Evolutionary conservation across 2,113 vertebrate genomes (phyloP).

Genomic region (Planiliza haematocheilus): DNA sequence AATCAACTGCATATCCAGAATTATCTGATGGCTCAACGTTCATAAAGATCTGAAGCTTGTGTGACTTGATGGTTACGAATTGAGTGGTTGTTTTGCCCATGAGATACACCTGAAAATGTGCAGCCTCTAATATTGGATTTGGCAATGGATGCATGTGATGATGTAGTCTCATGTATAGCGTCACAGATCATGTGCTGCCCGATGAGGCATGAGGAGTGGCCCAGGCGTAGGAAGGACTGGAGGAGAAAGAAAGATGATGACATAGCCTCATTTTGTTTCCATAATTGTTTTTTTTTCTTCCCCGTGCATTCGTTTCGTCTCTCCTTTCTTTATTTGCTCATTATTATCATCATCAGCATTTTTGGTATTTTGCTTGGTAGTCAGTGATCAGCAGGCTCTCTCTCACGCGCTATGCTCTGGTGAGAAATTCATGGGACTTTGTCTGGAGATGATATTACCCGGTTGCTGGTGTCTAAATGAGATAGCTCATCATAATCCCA

Average conservation of each 20-base stretch:
- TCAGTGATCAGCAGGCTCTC: neutral
- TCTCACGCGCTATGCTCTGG: neutral
- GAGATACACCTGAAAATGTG: neutral
- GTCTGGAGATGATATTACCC: constrained; percentile 13
- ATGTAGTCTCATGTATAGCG: neutral
- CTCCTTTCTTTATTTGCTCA: neutral
- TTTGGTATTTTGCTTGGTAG: neutral
- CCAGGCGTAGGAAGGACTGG: neutral
- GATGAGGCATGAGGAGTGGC: neutral
- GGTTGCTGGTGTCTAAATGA: constrained; percentile 38
- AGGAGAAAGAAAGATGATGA: neutral
- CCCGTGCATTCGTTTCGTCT: neutral
- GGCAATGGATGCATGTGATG: neutral
- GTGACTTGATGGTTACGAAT: no score
- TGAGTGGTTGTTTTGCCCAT: neutral
- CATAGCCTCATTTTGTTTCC: neutral
- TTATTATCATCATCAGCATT: neutral
- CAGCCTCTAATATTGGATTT: neutral
- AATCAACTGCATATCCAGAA: neutral
- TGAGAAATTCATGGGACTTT: constrained; percentile 12
- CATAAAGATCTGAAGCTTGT: no score
- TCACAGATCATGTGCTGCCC: neutral
- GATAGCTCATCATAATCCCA: constrained; percentile 42
- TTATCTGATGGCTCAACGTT: neutral
- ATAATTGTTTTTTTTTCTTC: neutral